A percentile compares a stretch with the other conserved stretches of the same genome.
phyloP scores from a whole-genome alignment of 2,888 invertebrate species.

The Athalia cordata region DNA sequence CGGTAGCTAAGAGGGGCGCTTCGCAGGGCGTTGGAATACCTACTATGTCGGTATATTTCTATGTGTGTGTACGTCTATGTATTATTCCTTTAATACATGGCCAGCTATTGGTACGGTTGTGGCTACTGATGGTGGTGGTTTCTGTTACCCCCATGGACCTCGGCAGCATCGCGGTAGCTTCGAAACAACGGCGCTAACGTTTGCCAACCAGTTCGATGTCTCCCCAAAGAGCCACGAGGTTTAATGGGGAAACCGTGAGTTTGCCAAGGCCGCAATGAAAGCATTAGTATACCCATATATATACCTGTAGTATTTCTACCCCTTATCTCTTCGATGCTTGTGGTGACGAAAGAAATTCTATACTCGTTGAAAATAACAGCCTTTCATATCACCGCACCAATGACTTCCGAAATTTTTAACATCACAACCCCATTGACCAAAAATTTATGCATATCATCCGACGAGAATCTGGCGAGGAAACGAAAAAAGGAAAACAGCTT shows the following conservation, averaged over 20 bases:
- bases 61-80: background rate
- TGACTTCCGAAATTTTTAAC: too few relatives aligned
- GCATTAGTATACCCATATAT: conserved; percentile 24
- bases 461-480: background rate
- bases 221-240: conserved; percentile 48
- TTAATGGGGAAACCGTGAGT: conserved; percentile 40
- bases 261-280: conserved; percentile 41
- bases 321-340: background rate
- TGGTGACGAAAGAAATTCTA: background rate
- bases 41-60: background rate
- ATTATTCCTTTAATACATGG: background rate
- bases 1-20: conserved; percentile 22
- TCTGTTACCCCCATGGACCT: background rate
- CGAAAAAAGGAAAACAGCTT: too few relatives aligned
- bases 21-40: background rate
- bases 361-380: too few relatives aligned
- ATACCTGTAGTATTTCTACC: background rate
- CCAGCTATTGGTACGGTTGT: conserved; percentile 11
- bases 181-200: conserved; percentile 59
- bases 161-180: conserved; percentile 10
- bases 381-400: too few relatives aligned
- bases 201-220: conserved; percentile 56
- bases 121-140: conserved; percentile 5
- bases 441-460: too few relatives aligned
- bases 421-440: too few relatives aligned